Evolutionary conservation across 2,888 invertebrate genomes (phyloP).

Genomic region (Chloroclysta siterata): DNA sequence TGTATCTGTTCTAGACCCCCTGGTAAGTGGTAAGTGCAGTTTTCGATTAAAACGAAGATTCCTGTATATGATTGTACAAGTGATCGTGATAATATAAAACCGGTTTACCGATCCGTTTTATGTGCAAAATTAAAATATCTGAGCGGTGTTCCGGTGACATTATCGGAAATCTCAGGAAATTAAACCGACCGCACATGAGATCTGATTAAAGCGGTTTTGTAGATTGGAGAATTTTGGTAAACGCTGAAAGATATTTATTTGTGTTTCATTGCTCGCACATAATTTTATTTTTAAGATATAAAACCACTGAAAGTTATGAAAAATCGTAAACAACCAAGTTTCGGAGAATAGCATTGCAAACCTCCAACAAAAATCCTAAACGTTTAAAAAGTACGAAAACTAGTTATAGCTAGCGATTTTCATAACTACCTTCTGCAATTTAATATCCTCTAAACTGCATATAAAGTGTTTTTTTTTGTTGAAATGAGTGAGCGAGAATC

Average conservation of each 20-base stretch:
- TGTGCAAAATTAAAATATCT: slow-evolving; percentile 35
- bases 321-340: no score
- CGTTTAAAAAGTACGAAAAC: no score
- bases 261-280: not conserved
- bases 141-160: slow-evolving; percentile 25
- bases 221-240: slow-evolving; percentile 4
- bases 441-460: no score
- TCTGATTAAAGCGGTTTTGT: slow-evolving; percentile 9
- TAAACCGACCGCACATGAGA: slow-evolving; percentile 31
- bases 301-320: no score
- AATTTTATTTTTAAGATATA: no score
- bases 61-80: slow-evolving; percentile 24
- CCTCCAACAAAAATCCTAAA: no score
- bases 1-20: not conserved
- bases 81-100: slow-evolving; percentile 23
- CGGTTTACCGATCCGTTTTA: slow-evolving; percentile 19
- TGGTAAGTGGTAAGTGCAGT: slow-evolving; percentile 11
- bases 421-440: no score
- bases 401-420: no score
- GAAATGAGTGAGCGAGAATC: no score
- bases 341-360: no score
- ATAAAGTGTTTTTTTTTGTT: no score
- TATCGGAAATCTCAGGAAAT: slow-evolving; percentile 35
- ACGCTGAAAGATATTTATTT: not conserved
- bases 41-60: slow-evolving; percentile 25